phyloP scores from a whole-genome alignment of 2,888 invertebrate species.

The Vannuccia rotundouncinata region DNA sequence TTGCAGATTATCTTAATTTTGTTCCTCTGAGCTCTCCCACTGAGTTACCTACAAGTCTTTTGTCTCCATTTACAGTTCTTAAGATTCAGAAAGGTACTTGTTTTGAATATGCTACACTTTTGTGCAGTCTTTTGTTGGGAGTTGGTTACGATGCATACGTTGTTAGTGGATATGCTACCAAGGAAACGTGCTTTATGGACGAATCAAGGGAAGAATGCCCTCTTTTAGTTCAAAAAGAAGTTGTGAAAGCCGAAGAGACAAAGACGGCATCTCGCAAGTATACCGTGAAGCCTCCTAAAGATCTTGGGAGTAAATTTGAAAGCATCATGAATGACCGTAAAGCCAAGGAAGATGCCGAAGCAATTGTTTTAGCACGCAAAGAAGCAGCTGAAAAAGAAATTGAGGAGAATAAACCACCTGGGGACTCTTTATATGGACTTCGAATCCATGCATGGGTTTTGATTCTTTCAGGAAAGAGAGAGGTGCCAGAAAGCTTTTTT shows the following conservation, averaged over 20 bases:
- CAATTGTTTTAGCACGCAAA: slow-evolving; percentile 46
- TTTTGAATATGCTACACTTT: slow-evolving; percentile 73
- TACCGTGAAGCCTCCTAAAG: slow-evolving; percentile 55
- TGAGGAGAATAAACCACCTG: slow-evolving; percentile 46
- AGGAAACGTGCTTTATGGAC: slow-evolving; percentile 64
- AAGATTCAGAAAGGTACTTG: slow-evolving; percentile 70
- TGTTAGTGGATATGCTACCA: slow-evolving; percentile 74
- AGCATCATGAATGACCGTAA: slow-evolving; percentile 42
- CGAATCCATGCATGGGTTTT: slow-evolving; percentile 75
- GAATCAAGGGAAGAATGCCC: slow-evolving; percentile 55
- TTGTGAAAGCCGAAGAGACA: slow-evolving; percentile 46
- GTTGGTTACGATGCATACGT: slow-evolving; percentile 78
- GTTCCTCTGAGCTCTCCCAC: slow-evolving; percentile 63
- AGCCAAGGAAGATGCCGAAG: slow-evolving; percentile 48
- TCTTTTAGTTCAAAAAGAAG: not conserved
- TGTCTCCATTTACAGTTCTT: slow-evolving; percentile 69
- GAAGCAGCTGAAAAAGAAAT: slow-evolving; percentile 49
- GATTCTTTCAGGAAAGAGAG: slow-evolving; percentile 63
- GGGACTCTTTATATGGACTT: slow-evolving; percentile 54
- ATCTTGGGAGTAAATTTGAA: slow-evolving; percentile 54
- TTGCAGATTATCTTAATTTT: slow-evolving; percentile 71
- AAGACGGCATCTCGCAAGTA: slow-evolving; percentile 49
- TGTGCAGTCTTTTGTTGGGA: slow-evolving; percentile 75
- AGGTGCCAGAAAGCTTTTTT: slow-evolving; percentile 66
- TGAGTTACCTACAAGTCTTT: slow-evolving; percentile 54